phyloP scores from a whole-genome alignment of 92 coral and sea anemone species.

The Metridium senile region DNA sequence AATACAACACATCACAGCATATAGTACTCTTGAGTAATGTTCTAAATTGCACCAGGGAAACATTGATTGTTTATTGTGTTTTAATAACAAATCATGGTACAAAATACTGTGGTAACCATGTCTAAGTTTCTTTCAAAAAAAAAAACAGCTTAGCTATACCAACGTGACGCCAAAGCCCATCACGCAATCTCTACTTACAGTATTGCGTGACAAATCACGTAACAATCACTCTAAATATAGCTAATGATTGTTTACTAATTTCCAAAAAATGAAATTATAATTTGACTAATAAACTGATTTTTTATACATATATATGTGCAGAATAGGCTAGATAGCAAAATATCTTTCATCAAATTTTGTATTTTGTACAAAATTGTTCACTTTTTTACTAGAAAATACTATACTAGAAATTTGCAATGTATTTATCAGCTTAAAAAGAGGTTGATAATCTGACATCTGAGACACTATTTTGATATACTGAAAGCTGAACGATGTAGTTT shows the following conservation, averaged over 20 bases:
- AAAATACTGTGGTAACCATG: constrained; percentile 1
- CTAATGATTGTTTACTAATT: neutral
- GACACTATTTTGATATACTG: no score
- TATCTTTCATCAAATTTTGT: constrained; percentile 20
- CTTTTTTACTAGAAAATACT: constrained; percentile 22
- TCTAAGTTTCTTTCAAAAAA: neutral
- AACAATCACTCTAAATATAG: neutral
- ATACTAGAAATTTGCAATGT: constrained; percentile 2
- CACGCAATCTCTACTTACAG: neutral
- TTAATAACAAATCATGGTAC: constrained; percentile 23
- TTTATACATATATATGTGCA: constrained; percentile 10
- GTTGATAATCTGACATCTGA: no score
- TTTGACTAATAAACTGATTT: neutral
- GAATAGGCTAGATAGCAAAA: constrained; percentile 19
- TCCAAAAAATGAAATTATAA: neutral
- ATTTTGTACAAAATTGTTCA: constrained; percentile 29
- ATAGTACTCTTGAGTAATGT: no score
- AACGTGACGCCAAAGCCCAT: neutral
- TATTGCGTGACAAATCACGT: neutral
- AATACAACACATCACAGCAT: no score
- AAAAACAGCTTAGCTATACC: neutral
- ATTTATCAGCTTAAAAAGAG: no score
- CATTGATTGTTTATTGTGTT: neutral
- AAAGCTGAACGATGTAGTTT: no score
- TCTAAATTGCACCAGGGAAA: neutral